phyloP scores from a whole-genome alignment of 2,888 invertebrate genomes.

The Congeria kusceri region DNA sequence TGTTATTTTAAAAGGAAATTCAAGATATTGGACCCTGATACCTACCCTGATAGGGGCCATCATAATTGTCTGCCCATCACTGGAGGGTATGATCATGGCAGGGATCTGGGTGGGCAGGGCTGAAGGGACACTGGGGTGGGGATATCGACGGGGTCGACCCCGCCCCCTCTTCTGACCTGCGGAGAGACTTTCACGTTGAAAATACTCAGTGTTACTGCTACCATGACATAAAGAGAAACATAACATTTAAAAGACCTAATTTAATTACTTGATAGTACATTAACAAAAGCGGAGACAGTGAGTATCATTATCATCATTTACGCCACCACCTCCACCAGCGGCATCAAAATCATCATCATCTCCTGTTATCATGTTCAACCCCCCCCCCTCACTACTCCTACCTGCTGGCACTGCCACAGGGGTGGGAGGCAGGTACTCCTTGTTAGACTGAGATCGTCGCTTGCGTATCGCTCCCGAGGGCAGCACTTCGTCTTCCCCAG shows the following conservation, averaged over 20 bases:
- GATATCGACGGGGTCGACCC: conserved; percentile 83
- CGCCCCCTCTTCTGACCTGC: conserved; percentile 81
- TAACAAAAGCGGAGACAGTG: too few relatives aligned
- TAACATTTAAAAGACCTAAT: too few relatives aligned
- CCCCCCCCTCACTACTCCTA: background rate
- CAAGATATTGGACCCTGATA: background rate
- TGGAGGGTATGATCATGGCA: conserved; percentile 83
- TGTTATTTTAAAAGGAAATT: too few relatives aligned
- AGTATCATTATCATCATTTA: too few relatives aligned
- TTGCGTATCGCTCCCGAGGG: conserved; percentile 52
- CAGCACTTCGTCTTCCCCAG: conserved; percentile 73
- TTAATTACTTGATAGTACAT: too few relatives aligned
- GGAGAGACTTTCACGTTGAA: conserved; percentile 11
- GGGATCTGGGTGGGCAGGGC: conserved; percentile 80
- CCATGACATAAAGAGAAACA: too few relatives aligned
- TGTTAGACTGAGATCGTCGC: conserved; percentile 13
- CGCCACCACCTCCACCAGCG: too few relatives aligned
- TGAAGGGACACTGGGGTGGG: conserved; percentile 71
- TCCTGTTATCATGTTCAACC: too few relatives aligned
- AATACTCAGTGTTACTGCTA: too few relatives aligned
- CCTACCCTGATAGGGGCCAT: conserved; percentile 83
- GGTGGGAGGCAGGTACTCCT: conserved; percentile 20
- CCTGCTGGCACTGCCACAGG: conserved; percentile 17
- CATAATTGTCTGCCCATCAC: conserved; percentile 84
- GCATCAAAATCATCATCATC: too few relatives aligned